Evolutionary conservation across 2,113 vertebrate species (phyloP).

Genomic region (Corynorhinus townsendii): DNA sequence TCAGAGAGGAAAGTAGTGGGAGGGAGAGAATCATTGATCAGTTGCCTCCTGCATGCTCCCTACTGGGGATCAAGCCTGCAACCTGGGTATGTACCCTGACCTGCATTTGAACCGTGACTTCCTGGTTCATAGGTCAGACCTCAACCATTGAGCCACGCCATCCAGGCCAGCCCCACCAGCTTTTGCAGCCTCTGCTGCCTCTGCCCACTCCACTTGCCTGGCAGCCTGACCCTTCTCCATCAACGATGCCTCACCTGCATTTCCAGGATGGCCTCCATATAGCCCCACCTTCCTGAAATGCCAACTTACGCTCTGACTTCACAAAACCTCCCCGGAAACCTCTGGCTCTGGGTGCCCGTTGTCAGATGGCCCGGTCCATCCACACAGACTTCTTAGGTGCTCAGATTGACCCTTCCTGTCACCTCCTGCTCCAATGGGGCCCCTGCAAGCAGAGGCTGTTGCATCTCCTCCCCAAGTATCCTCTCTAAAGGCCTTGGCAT

Average conservation of each 20-base stretch:
- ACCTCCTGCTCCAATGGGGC: neutral
- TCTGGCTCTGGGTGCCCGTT: neutral
- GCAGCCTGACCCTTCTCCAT: neutral
- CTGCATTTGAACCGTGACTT: no score
- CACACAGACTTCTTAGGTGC: neutral
- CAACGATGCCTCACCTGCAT: neutral
- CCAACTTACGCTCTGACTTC: neutral
- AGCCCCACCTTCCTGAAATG: neutral
- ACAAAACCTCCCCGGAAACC: neutral
- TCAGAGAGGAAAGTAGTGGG: no score
- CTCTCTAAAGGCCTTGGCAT: neutral
- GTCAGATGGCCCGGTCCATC: neutral
- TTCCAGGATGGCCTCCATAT: neutral
- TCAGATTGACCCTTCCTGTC: neutral
- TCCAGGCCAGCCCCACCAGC: neutral
- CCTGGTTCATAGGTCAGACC: no score
- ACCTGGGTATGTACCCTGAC: no score
- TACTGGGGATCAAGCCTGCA: no score
- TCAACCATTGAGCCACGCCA: no score
- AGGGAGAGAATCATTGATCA: no score
- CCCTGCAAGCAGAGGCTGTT: no score
- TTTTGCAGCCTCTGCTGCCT: neutral
- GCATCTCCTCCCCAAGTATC: neutral
- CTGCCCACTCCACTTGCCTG: neutral
- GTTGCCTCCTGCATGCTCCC: no score